A percentile compares a stretch with the other conserved stretches of the same genome.
phyloP scores from a whole-genome alignment of 2,797 vertebrate genomes.

The Ataeniobius toweri region DNA sequence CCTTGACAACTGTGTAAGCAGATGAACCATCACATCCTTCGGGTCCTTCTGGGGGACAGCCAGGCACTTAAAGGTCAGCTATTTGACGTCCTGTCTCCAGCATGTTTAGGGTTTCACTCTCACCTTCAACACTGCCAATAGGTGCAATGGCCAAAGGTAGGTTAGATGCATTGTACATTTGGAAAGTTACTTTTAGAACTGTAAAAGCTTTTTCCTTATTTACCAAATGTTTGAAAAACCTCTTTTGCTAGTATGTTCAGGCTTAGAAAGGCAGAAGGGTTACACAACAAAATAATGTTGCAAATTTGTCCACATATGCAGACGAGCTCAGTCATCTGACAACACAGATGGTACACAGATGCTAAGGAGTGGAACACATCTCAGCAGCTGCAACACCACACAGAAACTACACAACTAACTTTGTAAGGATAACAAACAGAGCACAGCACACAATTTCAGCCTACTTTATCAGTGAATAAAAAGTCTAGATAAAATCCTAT shows the following conservation, averaged over 20 bases:
- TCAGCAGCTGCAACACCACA: slow-evolving; percentile 3
- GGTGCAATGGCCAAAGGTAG: slow-evolving; percentile 4
- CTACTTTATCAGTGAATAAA: neutral
- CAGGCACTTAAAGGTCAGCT: slow-evolving; percentile 56
- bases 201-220: neutral
- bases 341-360: slow-evolving; percentile 4
- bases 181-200: neutral
- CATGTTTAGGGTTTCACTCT: slow-evolving; percentile 20
- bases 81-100: slow-evolving; percentile 33
- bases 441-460: neutral
- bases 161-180: neutral
- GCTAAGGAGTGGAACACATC: slow-evolving; percentile 3
- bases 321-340: slow-evolving; percentile 3
- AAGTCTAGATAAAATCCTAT: neutral
- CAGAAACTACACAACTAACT: neutral
- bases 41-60: slow-evolving; percentile 40
- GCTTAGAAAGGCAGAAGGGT: slow-evolving; percentile 2
- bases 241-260: too few species aligned
- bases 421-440: neutral
- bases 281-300: neutral
- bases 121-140: slow-evolving; percentile 15
- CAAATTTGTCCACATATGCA: neutral
- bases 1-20: slow-evolving; percentile 14
- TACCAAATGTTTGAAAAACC: neutral
- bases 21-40: slow-evolving; percentile 42